A percentile compares a stretch with the other conserved stretches of the same genome.
Evolutionary conservation across 2,797 vertebrate species (phyloP).

Genomic region (Pitangus sulphuratus): DNA sequence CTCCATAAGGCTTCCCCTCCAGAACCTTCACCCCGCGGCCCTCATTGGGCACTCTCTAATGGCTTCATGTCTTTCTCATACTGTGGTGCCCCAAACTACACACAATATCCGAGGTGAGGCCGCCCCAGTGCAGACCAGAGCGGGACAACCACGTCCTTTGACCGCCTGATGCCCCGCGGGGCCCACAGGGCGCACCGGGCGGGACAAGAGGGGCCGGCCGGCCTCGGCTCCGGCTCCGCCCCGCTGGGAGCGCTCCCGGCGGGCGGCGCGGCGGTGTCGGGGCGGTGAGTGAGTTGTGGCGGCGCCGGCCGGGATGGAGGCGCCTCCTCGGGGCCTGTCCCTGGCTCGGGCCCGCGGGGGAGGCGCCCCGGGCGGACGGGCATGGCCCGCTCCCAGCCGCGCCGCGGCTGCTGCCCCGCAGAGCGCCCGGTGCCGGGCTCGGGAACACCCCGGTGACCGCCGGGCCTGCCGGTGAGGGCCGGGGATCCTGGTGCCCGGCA

Average conservation of each 20-base stretch:
- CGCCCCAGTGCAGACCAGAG: no score
- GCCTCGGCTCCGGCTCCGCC: no score
- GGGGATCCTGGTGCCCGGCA: neutral
- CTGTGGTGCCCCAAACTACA: neutral
- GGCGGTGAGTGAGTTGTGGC: neutral
- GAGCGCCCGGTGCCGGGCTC: neutral
- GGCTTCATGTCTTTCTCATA: neutral
- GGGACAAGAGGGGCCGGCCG: neutral
- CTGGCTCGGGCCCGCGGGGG: neutral
- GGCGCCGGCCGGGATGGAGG: neutral
- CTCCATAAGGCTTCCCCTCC: neutral
- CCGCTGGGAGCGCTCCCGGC: neutral
- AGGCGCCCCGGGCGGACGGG: neutral
- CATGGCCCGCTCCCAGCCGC: neutral
- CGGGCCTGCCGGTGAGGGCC: neutral
- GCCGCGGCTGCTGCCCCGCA: neutral
- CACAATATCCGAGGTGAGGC: neutral
- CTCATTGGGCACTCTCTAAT: neutral
- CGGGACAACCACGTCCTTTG: neutral
- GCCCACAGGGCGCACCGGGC: fast-evolving
- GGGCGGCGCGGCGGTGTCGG: neutral
- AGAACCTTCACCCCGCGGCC: neutral
- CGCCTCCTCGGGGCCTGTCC: neutral
- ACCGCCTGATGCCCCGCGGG: neutral
- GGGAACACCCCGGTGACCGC: fast-evolving